Evolutionary conservation across 1,140 invertebrate species (phyloP).

Genomic region (Zaprionus ghesquierei): DNA sequence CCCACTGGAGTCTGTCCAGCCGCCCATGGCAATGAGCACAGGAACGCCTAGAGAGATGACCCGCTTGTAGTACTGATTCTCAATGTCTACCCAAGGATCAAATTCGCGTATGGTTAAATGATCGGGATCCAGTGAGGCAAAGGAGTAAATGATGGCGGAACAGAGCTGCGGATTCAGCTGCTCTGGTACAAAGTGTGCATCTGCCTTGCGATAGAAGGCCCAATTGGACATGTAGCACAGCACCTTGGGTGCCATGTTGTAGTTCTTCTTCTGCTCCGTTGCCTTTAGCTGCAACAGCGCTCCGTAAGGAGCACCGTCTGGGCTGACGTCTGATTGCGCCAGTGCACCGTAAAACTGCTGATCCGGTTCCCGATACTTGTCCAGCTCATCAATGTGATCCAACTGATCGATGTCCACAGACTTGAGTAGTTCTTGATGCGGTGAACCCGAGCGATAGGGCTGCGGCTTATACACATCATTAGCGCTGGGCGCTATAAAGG

Average conservation of each 20-base stretch:
- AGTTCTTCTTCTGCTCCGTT: slow-evolving; percentile 49
- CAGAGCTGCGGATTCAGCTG: slow-evolving; percentile 91
- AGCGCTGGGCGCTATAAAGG: slow-evolving; percentile 69
- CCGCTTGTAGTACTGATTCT: slow-evolving; percentile 87
- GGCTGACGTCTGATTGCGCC: slow-evolving; percentile 13
- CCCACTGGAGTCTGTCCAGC: slow-evolving; percentile 93
- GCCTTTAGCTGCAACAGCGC: slow-evolving; percentile 51
- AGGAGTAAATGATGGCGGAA: slow-evolving; percentile 95
- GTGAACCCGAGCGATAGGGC: slow-evolving; percentile 71
- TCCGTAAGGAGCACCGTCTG: slow-evolving; percentile 46
- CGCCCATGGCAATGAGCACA: slow-evolving; percentile 92
- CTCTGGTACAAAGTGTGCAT: slow-evolving; percentile 93
- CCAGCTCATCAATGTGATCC: slow-evolving; percentile 64
- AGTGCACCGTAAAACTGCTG: slow-evolving; percentile 58
- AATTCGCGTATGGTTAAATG: slow-evolving; percentile 89
- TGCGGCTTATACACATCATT: slow-evolving; percentile 44
- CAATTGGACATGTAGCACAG: slow-evolving; percentile 95
- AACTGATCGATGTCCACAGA: slow-evolving; percentile 48
- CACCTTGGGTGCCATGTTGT: slow-evolving; percentile 83
- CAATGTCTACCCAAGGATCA: slow-evolving; percentile 93
- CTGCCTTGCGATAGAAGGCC: slow-evolving; percentile 92
- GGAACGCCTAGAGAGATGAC: slow-evolving; percentile 83
- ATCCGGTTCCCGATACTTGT: slow-evolving; percentile 45
- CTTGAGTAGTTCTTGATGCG: slow-evolving; percentile 72
- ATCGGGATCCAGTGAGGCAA: slow-evolving; percentile 92